Percentiles rank a stretch among this genome's conserved stretches.
Conservation (phyloP, 1,140 invertebrate species). For the Uloborus diversus region DNA sequence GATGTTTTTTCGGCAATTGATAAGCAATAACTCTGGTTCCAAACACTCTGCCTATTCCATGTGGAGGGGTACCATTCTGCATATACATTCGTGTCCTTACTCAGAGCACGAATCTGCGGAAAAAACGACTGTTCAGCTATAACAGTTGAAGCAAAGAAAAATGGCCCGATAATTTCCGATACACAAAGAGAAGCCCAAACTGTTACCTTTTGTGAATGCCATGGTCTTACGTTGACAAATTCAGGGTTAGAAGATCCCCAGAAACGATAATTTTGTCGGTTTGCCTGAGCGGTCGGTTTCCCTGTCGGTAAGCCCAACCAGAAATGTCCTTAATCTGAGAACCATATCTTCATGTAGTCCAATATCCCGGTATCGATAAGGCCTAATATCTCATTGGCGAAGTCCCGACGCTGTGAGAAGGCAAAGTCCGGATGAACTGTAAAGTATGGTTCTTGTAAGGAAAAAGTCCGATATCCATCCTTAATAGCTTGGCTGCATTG, state of each 20-base stretch:
- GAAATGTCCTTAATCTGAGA: no score
- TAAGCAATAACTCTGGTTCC: no score
- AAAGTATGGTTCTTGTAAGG: constrained; percentile 1
- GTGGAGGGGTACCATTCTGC: no score
- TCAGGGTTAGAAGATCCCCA: background rate
- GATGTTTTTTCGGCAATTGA: no score
- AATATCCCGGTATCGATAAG: background rate
- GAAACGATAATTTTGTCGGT: background rate
- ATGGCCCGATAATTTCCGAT: background rate
- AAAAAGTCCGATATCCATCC: background rate
- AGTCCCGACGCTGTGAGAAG: background rate
- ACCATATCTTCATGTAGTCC: background rate
- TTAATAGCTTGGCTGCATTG: background rate
- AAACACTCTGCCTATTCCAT: no score
- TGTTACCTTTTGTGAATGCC: background rate
- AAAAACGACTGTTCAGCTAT: background rate
- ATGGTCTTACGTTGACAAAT: background rate
- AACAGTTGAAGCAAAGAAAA: no score
- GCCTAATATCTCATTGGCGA: background rate
- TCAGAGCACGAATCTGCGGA: background rate
- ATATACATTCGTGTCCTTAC: no score
- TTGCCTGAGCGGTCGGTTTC: background rate
- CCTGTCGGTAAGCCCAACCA: no score
- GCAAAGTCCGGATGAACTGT: background rate
- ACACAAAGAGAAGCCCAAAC: background rate